Percentiles rank a stretch among this genome's conserved stretches.
phyloP scores from a whole-genome alignment of 1,140 invertebrate genomes.

The Saxidomus purpurata region DNA sequence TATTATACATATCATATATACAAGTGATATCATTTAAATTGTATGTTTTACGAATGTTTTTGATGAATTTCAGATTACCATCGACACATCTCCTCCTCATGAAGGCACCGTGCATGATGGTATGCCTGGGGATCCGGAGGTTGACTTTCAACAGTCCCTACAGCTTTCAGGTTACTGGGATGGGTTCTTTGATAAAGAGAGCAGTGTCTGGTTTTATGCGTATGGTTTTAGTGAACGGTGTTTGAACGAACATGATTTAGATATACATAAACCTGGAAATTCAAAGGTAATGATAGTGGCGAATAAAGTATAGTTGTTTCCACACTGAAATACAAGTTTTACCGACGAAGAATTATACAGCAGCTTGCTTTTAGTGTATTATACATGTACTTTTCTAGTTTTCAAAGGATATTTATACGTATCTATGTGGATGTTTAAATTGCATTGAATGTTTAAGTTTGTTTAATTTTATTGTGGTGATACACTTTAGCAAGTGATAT shows the following conservation, averaged over 20 bases:
- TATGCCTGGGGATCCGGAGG: background rate
- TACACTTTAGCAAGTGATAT: no score
- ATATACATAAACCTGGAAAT: background rate
- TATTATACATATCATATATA: no score
- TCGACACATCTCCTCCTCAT: conserved; percentile 38
- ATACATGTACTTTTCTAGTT: no score
- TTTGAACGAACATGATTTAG: conserved; percentile 50
- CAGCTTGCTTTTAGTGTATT: no score
- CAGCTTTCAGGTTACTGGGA: background rate
- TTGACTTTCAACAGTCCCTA: conserved; percentile 14
- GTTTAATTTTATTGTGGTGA: no score
- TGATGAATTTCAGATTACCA: conserved; percentile 7
- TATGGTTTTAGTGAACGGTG: conserved; percentile 59
- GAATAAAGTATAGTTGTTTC: background rate
- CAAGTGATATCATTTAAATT: no score
- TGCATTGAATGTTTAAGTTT: no score
- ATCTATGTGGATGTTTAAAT: no score
- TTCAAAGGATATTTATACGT: no score
- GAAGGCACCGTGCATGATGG: conserved; percentile 27
- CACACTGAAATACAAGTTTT: no score
- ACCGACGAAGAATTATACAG: no score
- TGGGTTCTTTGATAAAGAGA: conserved; percentile 32
- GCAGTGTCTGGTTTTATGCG: conserved; percentile 63
- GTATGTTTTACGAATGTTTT: no score
- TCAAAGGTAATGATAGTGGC: background rate